Percentiles rank a stretch among this genome's conserved stretches.
Conservation (phyloP, 2,888 invertebrate species). For the Polymixis flavicincta region DNA sequence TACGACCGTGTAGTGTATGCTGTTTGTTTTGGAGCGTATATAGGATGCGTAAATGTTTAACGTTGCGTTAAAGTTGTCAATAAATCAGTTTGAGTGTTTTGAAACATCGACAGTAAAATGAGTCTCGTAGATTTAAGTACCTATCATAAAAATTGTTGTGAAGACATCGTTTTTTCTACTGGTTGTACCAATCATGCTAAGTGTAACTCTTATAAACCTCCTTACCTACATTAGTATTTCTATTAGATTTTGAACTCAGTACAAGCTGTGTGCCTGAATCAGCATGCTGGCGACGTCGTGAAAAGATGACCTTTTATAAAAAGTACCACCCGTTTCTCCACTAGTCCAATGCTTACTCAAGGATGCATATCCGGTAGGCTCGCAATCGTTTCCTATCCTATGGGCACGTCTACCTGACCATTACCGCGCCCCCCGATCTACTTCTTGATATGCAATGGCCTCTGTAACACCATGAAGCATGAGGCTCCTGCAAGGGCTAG, state of each 20-base stretch:
- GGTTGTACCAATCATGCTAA: background rate
- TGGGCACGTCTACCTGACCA: no score
- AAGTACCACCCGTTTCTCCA: no score
- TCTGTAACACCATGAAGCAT: no score
- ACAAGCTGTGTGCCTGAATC: background rate
- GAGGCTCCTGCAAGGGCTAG: no score
- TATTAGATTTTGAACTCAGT: background rate
- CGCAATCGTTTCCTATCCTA: no score
- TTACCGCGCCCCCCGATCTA: no score
- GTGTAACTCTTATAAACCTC: background rate
- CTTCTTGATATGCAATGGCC: no score
- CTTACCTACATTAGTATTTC: no score
- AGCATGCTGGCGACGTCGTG: no score
- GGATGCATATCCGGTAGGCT: no score
- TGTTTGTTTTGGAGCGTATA: slow-evolving; percentile 40
- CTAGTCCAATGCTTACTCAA: no score
- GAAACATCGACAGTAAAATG: slow-evolving; percentile 4
- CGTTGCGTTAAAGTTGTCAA: slow-evolving; percentile 23
- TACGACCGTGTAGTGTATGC: background rate
- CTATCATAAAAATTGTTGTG: slow-evolving; percentile 9
- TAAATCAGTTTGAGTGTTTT: slow-evolving; percentile 41
- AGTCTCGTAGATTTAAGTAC: background rate
- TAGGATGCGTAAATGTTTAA: slow-evolving; percentile 36
- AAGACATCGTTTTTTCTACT: slow-evolving; percentile 5
- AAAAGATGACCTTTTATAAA: no score